phyloP scores from a whole-genome alignment of 2,113 vertebrate species.

The Sebastes fasciatus region DNA sequence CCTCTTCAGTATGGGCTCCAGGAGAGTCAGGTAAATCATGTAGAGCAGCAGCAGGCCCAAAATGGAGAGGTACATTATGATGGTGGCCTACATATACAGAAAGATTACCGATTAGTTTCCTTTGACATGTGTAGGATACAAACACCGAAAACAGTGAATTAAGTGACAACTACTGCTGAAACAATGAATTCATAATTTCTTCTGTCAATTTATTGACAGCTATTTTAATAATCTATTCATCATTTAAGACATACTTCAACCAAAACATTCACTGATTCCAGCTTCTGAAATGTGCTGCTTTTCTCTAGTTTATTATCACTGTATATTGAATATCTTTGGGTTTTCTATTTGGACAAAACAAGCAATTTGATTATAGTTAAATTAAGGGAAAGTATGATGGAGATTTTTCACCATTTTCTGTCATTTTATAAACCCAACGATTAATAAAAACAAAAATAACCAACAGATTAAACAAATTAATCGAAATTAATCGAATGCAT shows the following conservation, averaged over 20 bases:
- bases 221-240: neutral
- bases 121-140: neutral
- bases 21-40: slow-evolving; percentile 97
- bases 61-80: slow-evolving; percentile 97
- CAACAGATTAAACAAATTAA: neutral
- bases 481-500: neutral
- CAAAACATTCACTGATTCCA: neutral
- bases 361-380: neutral
- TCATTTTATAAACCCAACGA: neutral
- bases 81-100: slow-evolving; percentile 88
- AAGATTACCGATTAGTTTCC: neutral
- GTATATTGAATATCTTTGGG: neutral
- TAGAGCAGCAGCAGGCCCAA: slow-evolving; percentile 96
- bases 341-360: neutral
- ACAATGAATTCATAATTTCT: neutral
- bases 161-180: neutral
- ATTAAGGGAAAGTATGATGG: neutral
- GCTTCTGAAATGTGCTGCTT: neutral
- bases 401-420: neutral
- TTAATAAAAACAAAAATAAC: neutral
- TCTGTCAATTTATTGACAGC: neutral
- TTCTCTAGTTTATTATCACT: neutral
- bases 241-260: neutral
- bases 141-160: neutral
- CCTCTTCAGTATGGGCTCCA: slow-evolving; percentile 97